Percentiles rank a stretch among this genome's conserved stretches.
Conservation (phyloP, 1,140 invertebrate species). For the Drosophila kurseongensis region DNA sequence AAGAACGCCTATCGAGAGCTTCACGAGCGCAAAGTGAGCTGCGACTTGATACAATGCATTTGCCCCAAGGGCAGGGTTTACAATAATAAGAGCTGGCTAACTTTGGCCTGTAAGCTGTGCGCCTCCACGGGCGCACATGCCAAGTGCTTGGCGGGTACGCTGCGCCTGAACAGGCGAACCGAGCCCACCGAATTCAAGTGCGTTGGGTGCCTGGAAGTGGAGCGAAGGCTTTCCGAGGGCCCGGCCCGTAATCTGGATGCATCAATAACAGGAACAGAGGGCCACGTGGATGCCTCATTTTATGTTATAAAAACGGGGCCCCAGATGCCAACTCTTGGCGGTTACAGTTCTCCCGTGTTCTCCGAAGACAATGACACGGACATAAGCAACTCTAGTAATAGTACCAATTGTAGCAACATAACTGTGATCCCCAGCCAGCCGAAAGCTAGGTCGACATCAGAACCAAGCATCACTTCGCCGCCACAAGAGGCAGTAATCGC, state of each 20-base stretch:
- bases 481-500: too few relatives aligned
- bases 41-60: slow-evolving; percentile 37
- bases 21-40: slow-evolving; percentile 32
- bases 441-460: too few relatives aligned
- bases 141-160: slow-evolving; percentile 21
- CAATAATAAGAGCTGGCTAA: slow-evolving; percentile 21
- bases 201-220: slow-evolving; percentile 13
- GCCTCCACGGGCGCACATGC: slow-evolving; percentile 36
- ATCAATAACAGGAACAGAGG: neutral
- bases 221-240: neutral
- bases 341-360: neutral
- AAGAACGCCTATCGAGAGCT: slow-evolving; percentile 59
- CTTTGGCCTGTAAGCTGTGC: slow-evolving; percentile 42
- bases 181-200: slow-evolving; percentile 36
- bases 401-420: too few relatives aligned
- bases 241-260: slow-evolving; percentile 8
- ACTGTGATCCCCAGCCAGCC: too few relatives aligned
- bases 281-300: slow-evolving; percentile 20
- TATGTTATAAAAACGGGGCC: slow-evolving; percentile 17
- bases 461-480: too few relatives aligned
- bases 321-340: neutral
- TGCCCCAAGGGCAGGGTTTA: slow-evolving; percentile 58
- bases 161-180: neutral
- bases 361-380: slow-evolving; percentile 12
- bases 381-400: neutral